Base-by-base conservation (phyloP, 2,113 vertebrate species). In the Nerophis lumbriciformis region DNA sequence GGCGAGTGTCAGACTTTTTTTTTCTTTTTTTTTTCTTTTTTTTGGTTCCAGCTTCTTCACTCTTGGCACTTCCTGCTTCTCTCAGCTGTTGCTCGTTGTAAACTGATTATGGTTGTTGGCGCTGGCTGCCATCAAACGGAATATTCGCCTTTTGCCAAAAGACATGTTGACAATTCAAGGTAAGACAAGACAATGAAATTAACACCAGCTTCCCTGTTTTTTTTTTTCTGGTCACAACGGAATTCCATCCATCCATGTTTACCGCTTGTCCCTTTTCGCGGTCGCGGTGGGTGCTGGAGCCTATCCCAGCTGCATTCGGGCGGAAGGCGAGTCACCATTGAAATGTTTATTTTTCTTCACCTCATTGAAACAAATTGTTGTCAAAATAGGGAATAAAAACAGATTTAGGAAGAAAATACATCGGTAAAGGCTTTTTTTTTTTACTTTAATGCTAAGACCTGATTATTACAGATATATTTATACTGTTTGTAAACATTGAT, bases 111-210 rank as follows among this genome's bases (percentile, higher is more conserved):
- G 38, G 28, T 28, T 57, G 12, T 57, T 57, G 39, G 55, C 55
- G 7, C 2, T 21, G 5, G 16, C 38, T 57, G 19, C 15, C n/a
- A 57, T 57, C 54, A 19, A 44, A 19, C 38, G 55, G 55, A 44
- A 44, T 57, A 44, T n/a, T 45, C 38, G 8, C 16, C 39, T 21
- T 16, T 16, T 16, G 16, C 55, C 55, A 57, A 57, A 45, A 44
- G 55, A 21, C 55, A 44, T 21, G 19, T 10, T 44, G 55, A 44
- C 55, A 16, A 44, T 38, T 44, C 55, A 57, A 57, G 55, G 55
- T 57, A 57, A 57, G 55, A 44, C 38, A 57, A 57, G 39, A 8
- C 21, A 57, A 57, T 57, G 39, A 57, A 44, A 57, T 57, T 42
- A 42, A 57, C 10, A 3, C 39, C 8, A 9, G 39, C 39, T 42